Evolutionary conservation across 2,797 vertebrate species (phyloP).

Genomic region (Ctenopoma kingsleyae): DNA sequence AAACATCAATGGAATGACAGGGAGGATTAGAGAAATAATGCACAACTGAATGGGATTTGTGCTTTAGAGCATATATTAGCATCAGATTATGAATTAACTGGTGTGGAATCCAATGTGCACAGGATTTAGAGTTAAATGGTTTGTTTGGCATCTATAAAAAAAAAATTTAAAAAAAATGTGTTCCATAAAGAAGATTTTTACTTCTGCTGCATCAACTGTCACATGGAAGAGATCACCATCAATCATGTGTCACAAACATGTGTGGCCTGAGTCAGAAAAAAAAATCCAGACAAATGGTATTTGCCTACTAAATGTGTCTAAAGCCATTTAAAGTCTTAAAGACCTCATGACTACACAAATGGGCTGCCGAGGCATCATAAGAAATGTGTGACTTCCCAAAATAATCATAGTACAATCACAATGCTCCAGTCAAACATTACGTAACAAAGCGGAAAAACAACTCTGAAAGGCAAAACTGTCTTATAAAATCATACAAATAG

Average conservation of each 20-base stretch:
- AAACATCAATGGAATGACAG: conserved; percentile 59
- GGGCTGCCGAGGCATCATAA: conserved; percentile 66
- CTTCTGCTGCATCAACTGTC: conserved; percentile 15
- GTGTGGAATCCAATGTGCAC: conserved; percentile 40
- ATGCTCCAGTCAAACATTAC: not conserved
- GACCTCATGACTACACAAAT: conserved; percentile 74
- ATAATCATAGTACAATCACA: conserved; percentile 42
- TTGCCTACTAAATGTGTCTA: conserved; percentile 49
- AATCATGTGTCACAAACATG: conserved; percentile 38
- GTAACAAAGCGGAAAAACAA: not conserved
- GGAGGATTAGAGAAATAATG: conserved; percentile 61
- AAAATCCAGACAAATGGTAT: conserved; percentile 38
- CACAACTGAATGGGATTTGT: conserved; percentile 65
- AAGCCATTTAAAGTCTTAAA: conserved; percentile 79
- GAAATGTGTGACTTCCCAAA: conserved; percentile 71
- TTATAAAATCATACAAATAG: not conserved
- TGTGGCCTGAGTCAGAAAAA: conserved; percentile 3
- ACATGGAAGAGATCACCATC: conserved; percentile 22
- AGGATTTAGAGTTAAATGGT: conserved; percentile 27
- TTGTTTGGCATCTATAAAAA: conserved; percentile 32
- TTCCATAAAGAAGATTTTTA: conserved; percentile 6
- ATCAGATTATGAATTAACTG: conserved; percentile 52
- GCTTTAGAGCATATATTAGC: conserved; percentile 50
- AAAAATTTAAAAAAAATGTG: conserved; percentile 6
- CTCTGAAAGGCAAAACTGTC: not conserved